These are phyloP conservation scores for Anoplius nigerrimus DNA, from an alignment of 2,888 invertebrate species.

Conservation along the genomic window DNA sequence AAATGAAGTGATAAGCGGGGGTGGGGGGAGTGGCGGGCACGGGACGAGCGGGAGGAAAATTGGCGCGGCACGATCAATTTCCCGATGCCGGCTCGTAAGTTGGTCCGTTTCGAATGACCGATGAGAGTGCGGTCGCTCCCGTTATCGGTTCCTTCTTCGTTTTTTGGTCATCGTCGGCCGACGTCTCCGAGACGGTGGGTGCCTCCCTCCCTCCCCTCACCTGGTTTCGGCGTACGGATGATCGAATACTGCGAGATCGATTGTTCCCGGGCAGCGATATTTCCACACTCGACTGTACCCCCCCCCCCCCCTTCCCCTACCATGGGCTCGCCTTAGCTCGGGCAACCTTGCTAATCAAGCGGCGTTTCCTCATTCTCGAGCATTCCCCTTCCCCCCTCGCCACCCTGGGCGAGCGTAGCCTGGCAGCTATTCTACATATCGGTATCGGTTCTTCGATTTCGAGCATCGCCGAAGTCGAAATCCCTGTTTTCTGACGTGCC, in stretches of 20 bases:
- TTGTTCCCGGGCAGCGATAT: too few species aligned
- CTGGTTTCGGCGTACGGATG: too few species aligned
- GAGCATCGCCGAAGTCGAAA: slow-evolving; percentile 3
- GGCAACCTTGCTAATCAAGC: too few species aligned
- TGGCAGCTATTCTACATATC: not conserved
- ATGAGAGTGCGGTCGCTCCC: not conserved
- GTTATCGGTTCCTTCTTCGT: not conserved
- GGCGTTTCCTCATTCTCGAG: too few species aligned
- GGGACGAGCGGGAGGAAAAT: not conserved
- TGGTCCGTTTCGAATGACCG: not conserved
- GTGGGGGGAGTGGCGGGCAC: not conserved
- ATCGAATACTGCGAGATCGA: too few species aligned
- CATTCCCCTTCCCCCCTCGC: not conserved
- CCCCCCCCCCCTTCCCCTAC: too few species aligned
- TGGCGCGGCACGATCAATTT: not conserved
- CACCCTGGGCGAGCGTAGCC: not conserved
- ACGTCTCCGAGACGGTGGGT: too few species aligned
- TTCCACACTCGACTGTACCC: too few species aligned
- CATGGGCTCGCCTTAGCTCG: too few species aligned
- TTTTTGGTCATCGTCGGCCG: too few species aligned
- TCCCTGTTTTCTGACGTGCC: slow-evolving; percentile 4
- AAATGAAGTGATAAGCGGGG: slow-evolving; percentile 2
- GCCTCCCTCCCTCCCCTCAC: too few species aligned
- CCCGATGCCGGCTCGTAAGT: too few species aligned
- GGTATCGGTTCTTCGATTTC: slow-evolving; percentile 7